Conservation (phyloP, 2,113 vertebrate genomes). For the Bungarus multicinctus region DNA sequence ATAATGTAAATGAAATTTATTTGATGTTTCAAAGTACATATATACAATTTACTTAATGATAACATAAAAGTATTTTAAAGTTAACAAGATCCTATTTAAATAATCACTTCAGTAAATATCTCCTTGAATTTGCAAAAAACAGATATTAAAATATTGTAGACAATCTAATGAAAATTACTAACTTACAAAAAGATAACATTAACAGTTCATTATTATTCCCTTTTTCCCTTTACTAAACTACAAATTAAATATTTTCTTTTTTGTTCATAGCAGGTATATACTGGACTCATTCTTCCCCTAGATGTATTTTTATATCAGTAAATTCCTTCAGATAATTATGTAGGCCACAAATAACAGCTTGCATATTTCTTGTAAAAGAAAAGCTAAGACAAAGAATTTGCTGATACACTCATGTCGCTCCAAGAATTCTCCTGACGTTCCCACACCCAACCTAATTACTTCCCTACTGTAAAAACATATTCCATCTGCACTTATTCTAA, state of each 20-base stretch:
- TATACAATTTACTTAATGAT: background rate
- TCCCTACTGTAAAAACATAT: slow-evolving; percentile 77
- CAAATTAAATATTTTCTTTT: slow-evolving; percentile 3
- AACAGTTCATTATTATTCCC: background rate
- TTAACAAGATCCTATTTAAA: background rate
- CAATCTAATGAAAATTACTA: background rate
- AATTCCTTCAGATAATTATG: slow-evolving; percentile 30
- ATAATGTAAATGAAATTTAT: background rate
- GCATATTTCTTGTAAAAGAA: slow-evolving; percentile 62
- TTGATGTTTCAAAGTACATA: background rate
- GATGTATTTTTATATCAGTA: slow-evolving; percentile 23
- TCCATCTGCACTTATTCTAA: slow-evolving; percentile 76
- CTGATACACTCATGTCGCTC: slow-evolving; percentile 75
- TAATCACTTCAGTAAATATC: background rate
- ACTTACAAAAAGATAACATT: background rate
- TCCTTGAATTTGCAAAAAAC: background rate
- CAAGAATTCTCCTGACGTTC: slow-evolving; percentile 75
- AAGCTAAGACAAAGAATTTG: slow-evolving; percentile 76
- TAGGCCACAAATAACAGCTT: slow-evolving; percentile 53
- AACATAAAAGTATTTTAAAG: background rate
- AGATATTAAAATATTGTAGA: background rate
- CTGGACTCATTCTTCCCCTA: slow-evolving; percentile 35
- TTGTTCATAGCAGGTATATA: background rate
- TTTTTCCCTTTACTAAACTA: background rate
- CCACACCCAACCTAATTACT: slow-evolving; percentile 78